Percentiles rank a stretch among this genome's conserved stretches.
Evolutionary conservation across 2,113 vertebrate genomes (phyloP).

Genomic region (Chrysochloris asiatica): DNA sequence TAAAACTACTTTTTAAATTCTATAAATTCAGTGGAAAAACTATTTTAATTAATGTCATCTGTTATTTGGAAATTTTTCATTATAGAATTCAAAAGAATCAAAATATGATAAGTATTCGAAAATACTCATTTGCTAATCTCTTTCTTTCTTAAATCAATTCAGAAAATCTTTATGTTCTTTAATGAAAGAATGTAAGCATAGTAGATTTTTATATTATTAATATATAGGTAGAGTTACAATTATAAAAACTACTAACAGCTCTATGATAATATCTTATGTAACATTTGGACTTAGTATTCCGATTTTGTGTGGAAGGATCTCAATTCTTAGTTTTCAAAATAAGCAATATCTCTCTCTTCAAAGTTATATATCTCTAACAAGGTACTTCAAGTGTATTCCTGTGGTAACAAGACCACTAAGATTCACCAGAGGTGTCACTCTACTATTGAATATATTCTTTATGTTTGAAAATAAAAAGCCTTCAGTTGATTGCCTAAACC

Average conservation of each 20-base stretch:
- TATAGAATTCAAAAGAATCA: neutral
- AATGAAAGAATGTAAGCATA: neutral
- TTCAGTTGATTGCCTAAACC: neutral
- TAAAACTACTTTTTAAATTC: neutral
- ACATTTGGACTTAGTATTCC: neutral
- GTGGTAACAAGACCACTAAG: neutral
- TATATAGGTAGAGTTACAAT: neutral
- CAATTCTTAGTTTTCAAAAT: neutral
- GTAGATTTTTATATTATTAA: neutral
- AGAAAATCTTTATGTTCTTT: neutral
- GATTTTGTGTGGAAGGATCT: neutral
- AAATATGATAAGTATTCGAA: neutral
- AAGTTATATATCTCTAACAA: neutral
- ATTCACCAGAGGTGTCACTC: rapidly evolving
- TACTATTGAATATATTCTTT: neutral
- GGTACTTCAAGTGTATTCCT: neutral
- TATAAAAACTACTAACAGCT: neutral
- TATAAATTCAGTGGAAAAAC: neutral
- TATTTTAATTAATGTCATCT: neutral
- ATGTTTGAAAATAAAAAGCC: neutral
- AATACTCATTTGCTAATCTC: neutral
- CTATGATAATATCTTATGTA: neutral
- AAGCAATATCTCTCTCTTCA: neutral
- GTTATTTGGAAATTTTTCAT: neutral
- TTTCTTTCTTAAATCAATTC: neutral